These are phyloP conservation scores for Progne subis DNA, from an alignment of 2,113 vertebrate species.

Conservation along the genomic window DNA sequence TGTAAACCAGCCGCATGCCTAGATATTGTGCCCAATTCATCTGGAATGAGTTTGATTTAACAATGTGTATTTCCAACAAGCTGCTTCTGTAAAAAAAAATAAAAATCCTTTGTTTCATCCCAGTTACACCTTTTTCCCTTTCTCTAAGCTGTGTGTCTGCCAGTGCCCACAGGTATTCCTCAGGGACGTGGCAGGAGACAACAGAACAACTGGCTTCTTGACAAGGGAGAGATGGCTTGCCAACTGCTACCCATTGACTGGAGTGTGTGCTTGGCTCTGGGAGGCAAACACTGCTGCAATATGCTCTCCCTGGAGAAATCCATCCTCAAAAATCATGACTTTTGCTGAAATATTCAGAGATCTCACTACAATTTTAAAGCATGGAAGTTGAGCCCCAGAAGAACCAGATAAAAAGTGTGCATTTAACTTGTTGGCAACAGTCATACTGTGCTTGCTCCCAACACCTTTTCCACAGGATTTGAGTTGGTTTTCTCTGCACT, in stretches of 20 bases:
- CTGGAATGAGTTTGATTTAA: conserved; percentile 64
- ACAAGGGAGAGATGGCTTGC: conserved; percentile 64
- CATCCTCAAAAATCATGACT: neutral
- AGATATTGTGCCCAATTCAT: conserved; percentile 72
- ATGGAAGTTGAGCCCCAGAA: neutral
- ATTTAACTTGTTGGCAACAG: neutral
- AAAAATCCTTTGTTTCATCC: neutral
- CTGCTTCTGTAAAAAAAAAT: conserved; percentile 11
- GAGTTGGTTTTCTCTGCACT: neutral
- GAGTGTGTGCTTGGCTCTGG: conserved; percentile 55
- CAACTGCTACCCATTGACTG: conserved; percentile 66
- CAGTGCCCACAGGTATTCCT: conserved; percentile 69
- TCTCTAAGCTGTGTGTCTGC: conserved; percentile 16
- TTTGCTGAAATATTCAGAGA: conserved; percentile 31
- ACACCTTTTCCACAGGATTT: neutral
- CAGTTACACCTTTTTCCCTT: neutral
- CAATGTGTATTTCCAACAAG: conserved; percentile 18
- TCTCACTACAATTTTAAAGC: neutral
- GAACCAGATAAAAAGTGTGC: neutral
- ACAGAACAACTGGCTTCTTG: conserved; percentile 58
- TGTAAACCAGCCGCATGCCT: conserved; percentile 70
- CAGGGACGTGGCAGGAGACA: conserved; percentile 57
- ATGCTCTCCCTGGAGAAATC: conserved; percentile 50
- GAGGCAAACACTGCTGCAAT: conserved; percentile 18
- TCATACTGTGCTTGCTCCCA: neutral